phyloP scores from a whole-genome alignment of 1,140 invertebrate genomes.

The Sweltsa coloradensis region DNA sequence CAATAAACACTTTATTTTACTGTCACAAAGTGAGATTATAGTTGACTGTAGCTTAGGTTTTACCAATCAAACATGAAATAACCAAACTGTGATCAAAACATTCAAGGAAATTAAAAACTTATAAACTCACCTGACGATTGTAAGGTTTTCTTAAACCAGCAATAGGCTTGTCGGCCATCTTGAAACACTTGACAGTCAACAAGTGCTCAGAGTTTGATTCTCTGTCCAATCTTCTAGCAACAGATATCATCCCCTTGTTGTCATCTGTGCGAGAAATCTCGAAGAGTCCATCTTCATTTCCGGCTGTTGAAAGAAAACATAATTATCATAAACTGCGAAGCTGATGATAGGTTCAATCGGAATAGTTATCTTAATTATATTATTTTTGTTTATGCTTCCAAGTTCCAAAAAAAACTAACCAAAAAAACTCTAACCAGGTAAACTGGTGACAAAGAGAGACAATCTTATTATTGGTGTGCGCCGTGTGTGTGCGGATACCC shows the following conservation, averaged over 20 bases:
- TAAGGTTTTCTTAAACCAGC: slow-evolving; percentile 39
- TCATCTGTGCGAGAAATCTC: slow-evolving; percentile 45
- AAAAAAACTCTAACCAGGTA: slow-evolving; percentile 5
- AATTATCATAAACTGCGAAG: no score
- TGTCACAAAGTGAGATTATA: no score
- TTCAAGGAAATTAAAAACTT: no score
- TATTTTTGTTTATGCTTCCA: slow-evolving; percentile 6
- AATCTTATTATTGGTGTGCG: no score
- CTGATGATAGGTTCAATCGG: no score
- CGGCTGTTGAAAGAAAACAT: slow-evolving; percentile 32
- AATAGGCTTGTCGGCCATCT: slow-evolving; percentile 33
- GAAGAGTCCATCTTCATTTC: slow-evolving; percentile 56
- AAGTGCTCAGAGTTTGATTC: slow-evolving; percentile 44
- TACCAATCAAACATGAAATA: no score
- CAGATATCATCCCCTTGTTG: slow-evolving; percentile 48
- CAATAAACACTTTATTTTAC: no score
- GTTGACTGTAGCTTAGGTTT: no score
- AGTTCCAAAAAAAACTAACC: slow-evolving; percentile 3
- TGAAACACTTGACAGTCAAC: slow-evolving; percentile 59
- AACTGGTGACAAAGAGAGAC: no score
- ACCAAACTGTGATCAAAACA: no score
- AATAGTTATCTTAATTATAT: no score
- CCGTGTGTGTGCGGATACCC: no score
- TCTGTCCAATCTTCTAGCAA: slow-evolving; percentile 48
- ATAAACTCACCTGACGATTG: slow-evolving; percentile 43